Conservation (phyloP, 2,797 vertebrate genomes). For the Margarornis squamiger region DNA sequence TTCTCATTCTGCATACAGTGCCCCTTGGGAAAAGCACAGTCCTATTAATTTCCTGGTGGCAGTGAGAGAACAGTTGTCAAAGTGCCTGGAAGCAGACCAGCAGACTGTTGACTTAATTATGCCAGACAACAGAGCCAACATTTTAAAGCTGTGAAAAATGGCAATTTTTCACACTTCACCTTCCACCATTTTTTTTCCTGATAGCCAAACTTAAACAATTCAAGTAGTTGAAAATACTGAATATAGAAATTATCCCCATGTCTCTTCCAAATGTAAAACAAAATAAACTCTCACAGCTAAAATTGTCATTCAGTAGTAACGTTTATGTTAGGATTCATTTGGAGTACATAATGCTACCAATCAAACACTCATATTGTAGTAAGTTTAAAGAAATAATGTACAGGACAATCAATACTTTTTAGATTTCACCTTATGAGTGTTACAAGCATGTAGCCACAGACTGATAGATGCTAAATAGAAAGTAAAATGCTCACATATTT, state of each 20-base stretch:
- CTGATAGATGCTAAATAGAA: neutral
- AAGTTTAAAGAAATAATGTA: neutral
- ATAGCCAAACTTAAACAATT: conserved; percentile 38
- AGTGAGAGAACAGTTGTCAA: conserved; percentile 68
- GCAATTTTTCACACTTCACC: conserved; percentile 62
- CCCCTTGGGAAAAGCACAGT: conserved; percentile 40
- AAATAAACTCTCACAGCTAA: neutral
- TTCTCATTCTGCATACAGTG: conserved; percentile 25
- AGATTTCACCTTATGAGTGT: neutral
- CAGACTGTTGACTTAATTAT: conserved; percentile 74
- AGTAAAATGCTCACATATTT: neutral
- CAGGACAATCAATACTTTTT: neutral
- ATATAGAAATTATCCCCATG: neutral
- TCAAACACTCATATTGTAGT: neutral
- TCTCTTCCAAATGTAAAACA: neutral
- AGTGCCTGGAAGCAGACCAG: conserved; percentile 66
- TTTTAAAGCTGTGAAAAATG: conserved; percentile 72
- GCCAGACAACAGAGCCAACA: conserved; percentile 66
- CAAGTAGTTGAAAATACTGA: conserved; percentile 30
- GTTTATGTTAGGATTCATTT: neutral
- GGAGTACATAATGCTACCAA: neutral
- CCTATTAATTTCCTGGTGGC: conserved; percentile 53
- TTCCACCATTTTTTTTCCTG: neutral
- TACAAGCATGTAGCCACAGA: neutral
- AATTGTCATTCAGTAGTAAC: neutral